These are phyloP conservation scores for Drosophila malerkotliana DNA, from an alignment of 1,140 invertebrate genomes.

Conservation along the genomic window DNA sequence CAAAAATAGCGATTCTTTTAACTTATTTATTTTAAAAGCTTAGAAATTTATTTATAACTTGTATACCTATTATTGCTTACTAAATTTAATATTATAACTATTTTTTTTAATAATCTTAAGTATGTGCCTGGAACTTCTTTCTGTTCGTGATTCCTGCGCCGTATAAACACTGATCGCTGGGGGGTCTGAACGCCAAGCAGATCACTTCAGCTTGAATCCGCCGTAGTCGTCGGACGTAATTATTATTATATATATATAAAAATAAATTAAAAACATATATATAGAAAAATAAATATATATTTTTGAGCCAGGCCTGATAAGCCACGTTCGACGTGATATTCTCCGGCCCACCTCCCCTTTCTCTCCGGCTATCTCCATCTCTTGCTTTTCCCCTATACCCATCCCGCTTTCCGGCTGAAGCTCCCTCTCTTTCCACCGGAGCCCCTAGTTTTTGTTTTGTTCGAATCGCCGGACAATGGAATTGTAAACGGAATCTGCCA, in stretches of 20 bases:
- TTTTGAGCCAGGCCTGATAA: conserved; percentile 19
- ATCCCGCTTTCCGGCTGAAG: not conserved
- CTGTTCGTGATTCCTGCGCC: conserved; percentile 2
- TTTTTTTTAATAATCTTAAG: no score
- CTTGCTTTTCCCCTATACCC: not conserved
- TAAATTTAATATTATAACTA: no score
- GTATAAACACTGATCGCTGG: conserved; percentile 30
- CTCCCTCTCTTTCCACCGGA: not conserved
- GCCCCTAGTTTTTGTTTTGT: not conserved
- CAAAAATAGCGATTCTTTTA: no score
- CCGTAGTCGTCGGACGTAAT: not conserved
- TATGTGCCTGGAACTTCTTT: not conserved
- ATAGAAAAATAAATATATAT: conserved; percentile 8
- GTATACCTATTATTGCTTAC: no score
- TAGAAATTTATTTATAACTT: no score
- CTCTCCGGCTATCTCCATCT: not conserved
- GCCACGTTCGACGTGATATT: conserved; percentile 1
- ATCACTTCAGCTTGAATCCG: not conserved
- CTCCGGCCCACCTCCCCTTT: not conserved
- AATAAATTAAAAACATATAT: not conserved
- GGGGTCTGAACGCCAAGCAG: conserved; percentile 29
- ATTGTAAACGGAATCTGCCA: conserved; percentile 24
- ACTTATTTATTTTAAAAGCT: no score
- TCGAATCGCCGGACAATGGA: conserved; percentile 21
- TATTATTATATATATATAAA: not conserved